Conservation (phyloP, 2,797 vertebrate species). For the Typhlichthys subterraneus region DNA sequence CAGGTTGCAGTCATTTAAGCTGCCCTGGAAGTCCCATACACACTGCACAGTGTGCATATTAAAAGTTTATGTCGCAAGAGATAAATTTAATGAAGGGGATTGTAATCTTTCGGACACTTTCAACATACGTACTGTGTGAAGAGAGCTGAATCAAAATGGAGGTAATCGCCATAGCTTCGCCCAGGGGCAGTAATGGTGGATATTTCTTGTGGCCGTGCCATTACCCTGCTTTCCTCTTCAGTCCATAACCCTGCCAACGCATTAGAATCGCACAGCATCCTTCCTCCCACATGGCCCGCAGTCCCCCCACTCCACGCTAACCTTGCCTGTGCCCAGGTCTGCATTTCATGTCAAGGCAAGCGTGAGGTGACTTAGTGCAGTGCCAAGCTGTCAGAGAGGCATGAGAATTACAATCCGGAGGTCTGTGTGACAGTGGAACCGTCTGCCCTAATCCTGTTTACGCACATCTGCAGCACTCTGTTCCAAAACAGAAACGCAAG, state of each 20-base stretch:
- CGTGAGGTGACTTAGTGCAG: slow-evolving; percentile 77
- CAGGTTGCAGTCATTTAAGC: slow-evolving; percentile 97
- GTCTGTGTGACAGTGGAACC: slow-evolving; percentile 81
- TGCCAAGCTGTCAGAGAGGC: slow-evolving; percentile 80
- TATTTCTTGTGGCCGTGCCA: slow-evolving; percentile 38
- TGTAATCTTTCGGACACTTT: slow-evolving; percentile 84
- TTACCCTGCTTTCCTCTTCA: slow-evolving; percentile 42
- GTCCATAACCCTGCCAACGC: slow-evolving; percentile 37
- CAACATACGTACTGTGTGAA: slow-evolving; percentile 53
- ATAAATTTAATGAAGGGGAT: slow-evolving; percentile 99
- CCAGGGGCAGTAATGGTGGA: slow-evolving; percentile 26
- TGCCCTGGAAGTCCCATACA: slow-evolving; percentile 90
- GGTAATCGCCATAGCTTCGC: slow-evolving; percentile 18
- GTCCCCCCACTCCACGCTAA: slow-evolving; percentile 52
- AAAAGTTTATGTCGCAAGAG: slow-evolving; percentile 97
- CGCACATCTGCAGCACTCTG: slow-evolving; percentile 77
- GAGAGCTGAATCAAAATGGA: slow-evolving; percentile 31
- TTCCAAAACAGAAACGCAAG: slow-evolving; percentile 72
- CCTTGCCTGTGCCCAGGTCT: slow-evolving; percentile 77
- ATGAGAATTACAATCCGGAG: slow-evolving; percentile 81
- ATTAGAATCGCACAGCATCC: slow-evolving; percentile 61
- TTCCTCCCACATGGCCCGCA: slow-evolving; percentile 50
- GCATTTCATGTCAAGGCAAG: slow-evolving; percentile 78
- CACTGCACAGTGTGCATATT: slow-evolving; percentile 90
- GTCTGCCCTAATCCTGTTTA: slow-evolving; percentile 82